phyloP scores from a whole-genome alignment of 2,797 vertebrate genomes.

The Aulostomus chinensis region DNA sequence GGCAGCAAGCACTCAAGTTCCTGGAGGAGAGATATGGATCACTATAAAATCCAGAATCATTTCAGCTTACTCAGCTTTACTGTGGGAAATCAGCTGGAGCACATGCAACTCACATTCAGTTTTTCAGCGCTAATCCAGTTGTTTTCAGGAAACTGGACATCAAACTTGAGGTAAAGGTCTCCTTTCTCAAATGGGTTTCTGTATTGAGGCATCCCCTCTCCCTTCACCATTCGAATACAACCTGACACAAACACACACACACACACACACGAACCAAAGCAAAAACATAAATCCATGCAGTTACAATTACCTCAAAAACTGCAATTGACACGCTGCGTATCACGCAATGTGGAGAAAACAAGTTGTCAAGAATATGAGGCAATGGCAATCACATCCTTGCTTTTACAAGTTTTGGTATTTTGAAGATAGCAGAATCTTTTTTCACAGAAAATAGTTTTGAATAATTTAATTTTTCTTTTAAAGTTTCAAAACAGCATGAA shows the following conservation, averaged over 20 bases:
- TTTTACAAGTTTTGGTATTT: too few species aligned
- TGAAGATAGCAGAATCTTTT: too few species aligned
- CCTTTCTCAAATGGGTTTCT: conserved; percentile 99
- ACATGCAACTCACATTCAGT: conserved; percentile 85
- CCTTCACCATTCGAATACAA: conserved; percentile 90
- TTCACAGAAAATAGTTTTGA: too few species aligned
- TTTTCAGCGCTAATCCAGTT: conserved; percentile 98
- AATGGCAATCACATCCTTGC: too few species aligned
- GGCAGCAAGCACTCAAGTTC: conserved; percentile 97
- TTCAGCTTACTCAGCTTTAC: not conserved
- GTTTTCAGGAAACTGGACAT: conserved; percentile 97
- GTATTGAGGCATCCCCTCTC: conserved; percentile 98
- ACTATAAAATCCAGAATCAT: not conserved
- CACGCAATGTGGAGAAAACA: too few species aligned
- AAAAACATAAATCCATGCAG: too few species aligned
- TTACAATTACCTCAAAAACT: too few species aligned
- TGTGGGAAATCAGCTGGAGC: not conserved
- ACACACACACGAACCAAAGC: not conserved
- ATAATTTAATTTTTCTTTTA: too few species aligned
- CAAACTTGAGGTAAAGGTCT: conserved; percentile 97
- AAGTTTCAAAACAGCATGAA: too few species aligned
- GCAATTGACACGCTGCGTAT: too few species aligned
- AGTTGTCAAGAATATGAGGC: too few species aligned
- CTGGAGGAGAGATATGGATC: conserved; percentile 62
- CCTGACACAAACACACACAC: conserved; percentile 72